Evolutionary conservation across 2,888 invertebrate species (phyloP), one percentile per base, ranked within the genome.

Genomic region (Tipula confusa): DNA sequence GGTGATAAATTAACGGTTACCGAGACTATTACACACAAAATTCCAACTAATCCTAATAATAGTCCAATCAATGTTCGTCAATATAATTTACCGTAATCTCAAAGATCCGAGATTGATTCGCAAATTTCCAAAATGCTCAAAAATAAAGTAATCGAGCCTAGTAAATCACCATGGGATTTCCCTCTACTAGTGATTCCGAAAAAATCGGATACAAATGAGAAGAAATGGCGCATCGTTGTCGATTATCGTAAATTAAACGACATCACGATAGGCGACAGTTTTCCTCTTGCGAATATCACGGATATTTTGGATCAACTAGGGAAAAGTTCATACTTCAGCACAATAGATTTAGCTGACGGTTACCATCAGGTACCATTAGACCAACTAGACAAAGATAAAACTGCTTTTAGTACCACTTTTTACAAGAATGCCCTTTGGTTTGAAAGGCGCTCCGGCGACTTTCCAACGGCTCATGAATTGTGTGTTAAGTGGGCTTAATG

Each of bases 201-300:
- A 82, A n/a, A n/a, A n/a, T n/a, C n/a, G n/a, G n/a, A n/a, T n/a
- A n/a, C n/a, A n/a, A n/a, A n/a, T n/a, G n/a, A n/a, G n/a, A 38
- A 84, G 31, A 85, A 85, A 31, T 84, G 84, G 84, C 82, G 82
- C 15, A 43, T 85, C 18, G 84, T 84, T 1, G 29, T 84, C 18
- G 83, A 84, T 29, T 84, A 84, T 48, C 48, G 82, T n/a, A 84
- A 84, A 13, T 36, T 83, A 13, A 85, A 84, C 83, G 81, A 83
- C 15, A 79, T 84, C 33, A 79, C 84, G 24, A 82, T 28, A 28
- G 1, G 29, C 29, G 48, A 48, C 48, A 15, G 13, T 48, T 48
- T n/a, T 15, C 48, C 9, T n/a, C 48, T 48, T 48, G 5, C 48
- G 3, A 64, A 64, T 24, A 64, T 64, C 11, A 64, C 64, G 6